Percentiles rank a stretch among this genome's conserved stretches.
These are phyloP conservation scores for Xylota segnis DNA, from an alignment of 2,888 invertebrate genomes.

Conservation along the genomic window DNA sequence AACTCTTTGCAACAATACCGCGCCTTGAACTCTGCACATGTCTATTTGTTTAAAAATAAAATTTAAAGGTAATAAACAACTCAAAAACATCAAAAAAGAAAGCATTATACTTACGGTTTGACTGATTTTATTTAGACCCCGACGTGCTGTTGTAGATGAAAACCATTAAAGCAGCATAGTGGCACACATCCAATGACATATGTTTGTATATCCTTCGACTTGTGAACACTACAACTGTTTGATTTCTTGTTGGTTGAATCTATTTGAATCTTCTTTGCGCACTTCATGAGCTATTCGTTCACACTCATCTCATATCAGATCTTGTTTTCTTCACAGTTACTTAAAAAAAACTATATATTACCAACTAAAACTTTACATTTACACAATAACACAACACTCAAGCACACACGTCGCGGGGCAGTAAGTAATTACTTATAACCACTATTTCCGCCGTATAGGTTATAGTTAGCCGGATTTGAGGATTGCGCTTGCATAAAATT, in stretches of 20 bases:
- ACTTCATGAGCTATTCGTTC: constrained; percentile 14
- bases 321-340: constrained; percentile 17
- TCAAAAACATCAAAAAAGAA: not conserved
- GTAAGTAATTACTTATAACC: constrained; percentile 62
- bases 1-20: constrained; percentile 7
- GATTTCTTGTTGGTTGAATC: not conserved
- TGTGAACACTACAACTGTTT: constrained; percentile 9
- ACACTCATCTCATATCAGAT: constrained; percentile 14
- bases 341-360: constrained; percentile 19
- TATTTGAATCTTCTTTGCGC: constrained; percentile 15
- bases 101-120: constrained; percentile 50
- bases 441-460: constrained; percentile 52
- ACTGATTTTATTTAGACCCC: not conserved
- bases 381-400: constrained; percentile 65
- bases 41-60: constrained; percentile 50
- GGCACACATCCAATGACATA: constrained; percentile 30
- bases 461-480: constrained; percentile 49
- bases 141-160: constrained; percentile 14
- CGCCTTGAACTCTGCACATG: constrained; percentile 18
- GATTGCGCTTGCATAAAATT: constrained; percentile 52
- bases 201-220: not conserved
- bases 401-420: constrained; percentile 25
- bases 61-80: constrained; percentile 35
- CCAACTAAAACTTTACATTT: constrained; percentile 47
- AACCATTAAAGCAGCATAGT: constrained; percentile 5